These are phyloP conservation scores for Hydriomena furcata DNA, from an alignment of 2,888 invertebrate genomes.

Conservation along the genomic window DNA sequence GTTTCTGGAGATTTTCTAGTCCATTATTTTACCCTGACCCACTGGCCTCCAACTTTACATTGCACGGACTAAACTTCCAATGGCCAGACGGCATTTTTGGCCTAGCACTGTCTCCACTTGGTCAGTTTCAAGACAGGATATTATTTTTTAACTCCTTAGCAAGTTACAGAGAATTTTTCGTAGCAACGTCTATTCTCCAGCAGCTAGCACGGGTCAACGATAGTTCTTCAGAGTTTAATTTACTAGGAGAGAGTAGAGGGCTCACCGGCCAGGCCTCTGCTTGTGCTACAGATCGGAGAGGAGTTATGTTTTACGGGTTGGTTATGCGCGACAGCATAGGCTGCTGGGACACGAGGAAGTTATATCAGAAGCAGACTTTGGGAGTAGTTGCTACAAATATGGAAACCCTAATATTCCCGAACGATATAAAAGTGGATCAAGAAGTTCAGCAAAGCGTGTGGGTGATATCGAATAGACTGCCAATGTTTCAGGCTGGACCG, in stretches of 20 bases:
- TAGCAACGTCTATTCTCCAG: conserved; percentile 86
- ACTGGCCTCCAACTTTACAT: conserved; percentile 87
- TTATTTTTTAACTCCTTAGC: conserved; percentile 93
- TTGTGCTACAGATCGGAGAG: conserved; percentile 87
- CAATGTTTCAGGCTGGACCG: conserved; percentile 87
- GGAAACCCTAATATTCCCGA: conserved; percentile 89
- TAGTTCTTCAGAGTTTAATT: conserved; percentile 60
- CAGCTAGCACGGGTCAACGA: conserved; percentile 75
- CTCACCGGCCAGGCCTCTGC: conserved; percentile 88
- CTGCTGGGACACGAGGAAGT: conserved; percentile 91
- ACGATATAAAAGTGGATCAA: conserved; percentile 90
- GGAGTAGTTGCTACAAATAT: conserved; percentile 85
- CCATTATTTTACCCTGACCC: conserved; percentile 89
- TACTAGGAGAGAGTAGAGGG: conserved; percentile 82
- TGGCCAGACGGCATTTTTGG: conserved; percentile 93
- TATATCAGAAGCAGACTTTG: conserved; percentile 85
- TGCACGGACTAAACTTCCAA: conserved; percentile 90
- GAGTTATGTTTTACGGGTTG: conserved; percentile 91
- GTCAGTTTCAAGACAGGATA: conserved; percentile 81
- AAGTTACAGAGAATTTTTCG: conserved; percentile 90
- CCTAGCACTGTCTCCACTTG: conserved; percentile 85
- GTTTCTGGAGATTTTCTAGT: conserved; percentile 87
- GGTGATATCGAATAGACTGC: conserved; percentile 90
- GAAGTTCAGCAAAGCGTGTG: conserved; percentile 87
- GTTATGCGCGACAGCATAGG: conserved; percentile 89